A percentile compares a stretch with the other conserved stretches of the same genome.
Evolutionary conservation across 53 echinoderm and acorn worm species (phyloP).

Genomic region (Stichopus horrens): DNA sequence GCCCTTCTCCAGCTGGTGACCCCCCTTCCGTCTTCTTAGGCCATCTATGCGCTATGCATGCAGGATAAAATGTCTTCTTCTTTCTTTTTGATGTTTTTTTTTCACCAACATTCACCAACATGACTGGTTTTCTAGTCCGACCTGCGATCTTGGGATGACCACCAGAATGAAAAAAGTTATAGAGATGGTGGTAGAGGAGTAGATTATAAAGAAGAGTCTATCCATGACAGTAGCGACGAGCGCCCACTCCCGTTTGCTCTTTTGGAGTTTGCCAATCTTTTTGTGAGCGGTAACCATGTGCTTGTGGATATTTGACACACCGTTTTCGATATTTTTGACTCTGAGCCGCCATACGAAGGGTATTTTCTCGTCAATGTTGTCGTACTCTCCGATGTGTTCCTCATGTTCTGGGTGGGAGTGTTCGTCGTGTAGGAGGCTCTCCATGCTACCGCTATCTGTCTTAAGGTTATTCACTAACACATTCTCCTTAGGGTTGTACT

Average conservation of each 20-base stretch:
- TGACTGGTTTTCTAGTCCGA: not conserved
- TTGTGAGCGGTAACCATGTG: slow-evolving; percentile 67
- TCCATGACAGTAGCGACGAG: slow-evolving; percentile 92
- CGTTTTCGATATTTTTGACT: slow-evolving; percentile 73
- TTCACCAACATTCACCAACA: not conserved
- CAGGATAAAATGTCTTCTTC: not conserved
- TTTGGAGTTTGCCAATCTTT: slow-evolving; percentile 51
- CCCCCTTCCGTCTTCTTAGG: too few species aligned
- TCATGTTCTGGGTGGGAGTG: slow-evolving; percentile 37
- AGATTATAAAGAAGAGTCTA: slow-evolving; percentile 86
- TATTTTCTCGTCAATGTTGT: slow-evolving; percentile 76
- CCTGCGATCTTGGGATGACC: slow-evolving; percentile 60
- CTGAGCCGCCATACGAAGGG: slow-evolving; percentile 60
- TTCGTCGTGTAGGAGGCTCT: slow-evolving; percentile 24
- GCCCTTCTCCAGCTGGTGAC: too few species aligned
- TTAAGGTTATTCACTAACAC: slow-evolving; percentile 30
- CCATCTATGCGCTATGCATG: not conserved
- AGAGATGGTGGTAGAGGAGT: slow-evolving; percentile 80
- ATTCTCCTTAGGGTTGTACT: slow-evolving; percentile 63
- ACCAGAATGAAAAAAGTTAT: slow-evolving; percentile 74
- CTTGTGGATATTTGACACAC: slow-evolving; percentile 74
- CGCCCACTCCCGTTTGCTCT: slow-evolving; percentile 85
- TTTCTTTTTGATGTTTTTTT: not conserved
- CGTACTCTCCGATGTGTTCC: slow-evolving; percentile 64
- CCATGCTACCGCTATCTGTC: slow-evolving; percentile 30